These are phyloP conservation scores for Drosophila niveifrons DNA, from an alignment of 2,888 invertebrate species.

Conservation along the genomic window DNA sequence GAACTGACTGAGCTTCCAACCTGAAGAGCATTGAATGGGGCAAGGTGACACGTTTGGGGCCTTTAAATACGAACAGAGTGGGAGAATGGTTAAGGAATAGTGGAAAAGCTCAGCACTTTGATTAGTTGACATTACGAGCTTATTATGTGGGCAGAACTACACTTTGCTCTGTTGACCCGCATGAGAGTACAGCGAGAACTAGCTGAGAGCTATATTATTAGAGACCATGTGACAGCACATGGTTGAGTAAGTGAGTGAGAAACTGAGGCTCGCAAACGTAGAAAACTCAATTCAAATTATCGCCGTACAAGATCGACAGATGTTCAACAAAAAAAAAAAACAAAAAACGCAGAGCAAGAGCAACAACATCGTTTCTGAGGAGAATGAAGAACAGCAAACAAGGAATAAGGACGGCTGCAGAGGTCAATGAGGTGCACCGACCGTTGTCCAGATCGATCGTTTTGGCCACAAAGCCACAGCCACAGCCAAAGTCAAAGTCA, in stretches of 20 bases:
- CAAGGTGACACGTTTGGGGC: conserved; percentile 56
- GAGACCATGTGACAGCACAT: conserved; percentile 28
- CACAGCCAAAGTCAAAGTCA: conserved; percentile 27
- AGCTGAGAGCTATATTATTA: conserved; percentile 60
- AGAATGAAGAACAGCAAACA: conserved; percentile 16
- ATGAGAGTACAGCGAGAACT: conserved; percentile 20
- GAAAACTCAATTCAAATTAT: conserved; percentile 83
- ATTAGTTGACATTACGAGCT: conserved; percentile 54
- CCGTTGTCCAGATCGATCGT: conserved; percentile 72
- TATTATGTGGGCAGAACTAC: conserved; percentile 42
- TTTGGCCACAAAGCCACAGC: conserved; percentile 28
- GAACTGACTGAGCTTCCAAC: conserved; percentile 8
- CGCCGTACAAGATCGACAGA: conserved; percentile 83
- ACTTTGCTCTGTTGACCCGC: conserved; percentile 27
- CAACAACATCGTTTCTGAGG: conserved; percentile 26
- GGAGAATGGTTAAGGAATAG: conserved; percentile 8
- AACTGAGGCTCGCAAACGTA: conserved; percentile 58
- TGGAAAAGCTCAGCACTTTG: conserved; percentile 64
- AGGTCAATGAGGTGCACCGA: conserved; percentile 79
- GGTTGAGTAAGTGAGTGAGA: conserved; percentile 17
- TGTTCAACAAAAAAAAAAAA: conserved; percentile 68
- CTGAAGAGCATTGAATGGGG: conserved; percentile 8
- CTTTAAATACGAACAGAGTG: conserved; percentile 5
- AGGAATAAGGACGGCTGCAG: conserved; percentile 29
- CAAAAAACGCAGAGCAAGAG: conserved; percentile 49